Percentiles rank a stretch among this genome's conserved stretches.
phyloP scores from a whole-genome alignment of 2,888 invertebrate genomes.

The Cerastoderma edule region DNA sequence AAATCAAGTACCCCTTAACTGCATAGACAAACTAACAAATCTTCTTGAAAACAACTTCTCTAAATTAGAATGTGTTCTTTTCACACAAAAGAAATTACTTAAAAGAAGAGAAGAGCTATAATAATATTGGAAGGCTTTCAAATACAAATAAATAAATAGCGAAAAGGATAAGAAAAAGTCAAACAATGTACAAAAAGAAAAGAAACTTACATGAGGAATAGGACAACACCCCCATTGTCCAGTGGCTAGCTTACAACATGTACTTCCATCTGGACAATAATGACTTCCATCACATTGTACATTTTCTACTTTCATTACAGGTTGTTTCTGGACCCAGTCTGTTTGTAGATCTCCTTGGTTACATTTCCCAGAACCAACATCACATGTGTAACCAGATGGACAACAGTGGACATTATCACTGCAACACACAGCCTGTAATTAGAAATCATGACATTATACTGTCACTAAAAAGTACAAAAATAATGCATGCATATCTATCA shows the following conservation, averaged over 20 bases:
- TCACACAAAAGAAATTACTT: too few relatives aligned
- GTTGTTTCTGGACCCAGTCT: slow-evolving; percentile 49
- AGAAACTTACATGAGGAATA: slow-evolving; percentile 52
- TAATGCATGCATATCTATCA: too few relatives aligned
- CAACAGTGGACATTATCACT: slow-evolving; percentile 72
- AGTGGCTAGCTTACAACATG: slow-evolving; percentile 61
- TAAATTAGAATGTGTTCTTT: too few relatives aligned
- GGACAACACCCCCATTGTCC: slow-evolving; percentile 71
- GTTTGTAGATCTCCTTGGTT: slow-evolving; percentile 8
- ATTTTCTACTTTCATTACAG: slow-evolving; percentile 25
- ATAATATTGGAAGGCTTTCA: too few relatives aligned
- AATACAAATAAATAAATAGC: too few relatives aligned
- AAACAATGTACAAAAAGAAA: too few relatives aligned
- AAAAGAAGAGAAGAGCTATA: too few relatives aligned
- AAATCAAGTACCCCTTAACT: too few relatives aligned
- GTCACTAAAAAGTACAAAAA: not conserved
- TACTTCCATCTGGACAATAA: slow-evolving; percentile 56
- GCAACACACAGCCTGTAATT: slow-evolving; percentile 77
- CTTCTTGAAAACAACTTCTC: too few relatives aligned
- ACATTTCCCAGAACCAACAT: slow-evolving; percentile 53
- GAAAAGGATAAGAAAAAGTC: too few relatives aligned
- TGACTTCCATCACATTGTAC: slow-evolving; percentile 19
- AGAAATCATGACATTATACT: not conserved
- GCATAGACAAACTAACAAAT: too few relatives aligned
- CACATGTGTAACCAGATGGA: slow-evolving; percentile 71